Evolutionary conservation across 2,113 vertebrate genomes (phyloP), one percentile per base, ranked within the genome.

Genomic region (Bufo bufo): DNA sequence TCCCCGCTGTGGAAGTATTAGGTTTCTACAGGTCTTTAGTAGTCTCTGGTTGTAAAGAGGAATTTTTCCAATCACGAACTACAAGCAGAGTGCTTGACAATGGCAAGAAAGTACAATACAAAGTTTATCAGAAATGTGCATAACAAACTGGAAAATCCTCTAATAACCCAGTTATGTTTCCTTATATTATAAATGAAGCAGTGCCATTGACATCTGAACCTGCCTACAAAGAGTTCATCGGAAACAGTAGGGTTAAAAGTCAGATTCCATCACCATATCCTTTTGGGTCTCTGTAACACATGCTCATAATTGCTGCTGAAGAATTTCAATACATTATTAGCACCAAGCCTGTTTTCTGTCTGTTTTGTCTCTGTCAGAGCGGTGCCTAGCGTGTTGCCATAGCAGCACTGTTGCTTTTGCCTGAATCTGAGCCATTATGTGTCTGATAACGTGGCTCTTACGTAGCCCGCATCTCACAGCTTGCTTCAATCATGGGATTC

Each of bases 401-500:
- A 75, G 10, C 77, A n/a, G 80, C 85, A 14, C n/a, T 47, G 77
- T 71, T 50, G 85, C 61, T 80, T 80, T 52, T 49, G 66, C 74
- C 85, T 79, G 84, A 59, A 45, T 77, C 72, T 1, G 54, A 69
- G 59, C 47, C 85, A 87, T 80, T 65, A 50, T 33, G 47, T 45
- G 63, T 80, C 59, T 56, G 85, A 71, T 86, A 66, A n/a, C 47
- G 20, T 66, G 63, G 61, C 7, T 79, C 33, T 56, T 77, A 77
- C 72, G 58, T 77, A 65, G 72, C 17, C 52, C 72, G 20, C 20
- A 17, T 16, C 45, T n/a, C 49, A 58, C 52, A 58, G 52, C 23
- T 85, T 6, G 52, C 65, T 74, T 56, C 66, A 85, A 74, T 75
- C 85, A 77, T 33, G 85, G 85, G 74, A 86, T 86, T 86, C 74